phyloP scores from a whole-genome alignment of 2,888 invertebrate species.

The Meloe dianella region DNA sequence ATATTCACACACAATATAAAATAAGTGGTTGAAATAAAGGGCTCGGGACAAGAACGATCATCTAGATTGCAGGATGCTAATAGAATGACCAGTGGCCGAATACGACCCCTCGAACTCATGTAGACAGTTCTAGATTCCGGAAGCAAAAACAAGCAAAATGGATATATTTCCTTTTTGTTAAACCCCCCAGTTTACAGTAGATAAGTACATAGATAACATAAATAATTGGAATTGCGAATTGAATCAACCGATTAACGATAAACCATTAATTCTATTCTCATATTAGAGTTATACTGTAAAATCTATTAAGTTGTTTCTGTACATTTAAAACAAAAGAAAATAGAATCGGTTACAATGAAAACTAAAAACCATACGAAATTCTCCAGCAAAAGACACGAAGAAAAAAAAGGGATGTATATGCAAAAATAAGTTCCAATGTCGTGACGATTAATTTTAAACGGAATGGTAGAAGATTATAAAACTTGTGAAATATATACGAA shows the following conservation, averaged over 20 bases:
- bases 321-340: background rate
- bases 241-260: conserved; percentile 54
- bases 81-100: conserved; percentile 60
- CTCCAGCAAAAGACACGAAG: background rate
- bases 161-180: conserved; percentile 61
- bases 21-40: conserved; percentile 55
- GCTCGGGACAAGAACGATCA: conserved; percentile 58
- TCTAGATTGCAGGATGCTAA: conserved; percentile 62
- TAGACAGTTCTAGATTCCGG: conserved; percentile 49
- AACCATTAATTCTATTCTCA: conserved; percentile 32
- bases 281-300: background rate
- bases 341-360: background rate
- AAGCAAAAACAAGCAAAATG: conserved; percentile 60
- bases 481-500: conserved; percentile 47
- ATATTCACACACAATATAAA: conserved; percentile 49
- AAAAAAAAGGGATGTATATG: background rate
- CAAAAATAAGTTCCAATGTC: background rate
- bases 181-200: conserved; percentile 47
- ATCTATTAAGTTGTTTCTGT: background rate
- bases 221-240: conserved; percentile 54
- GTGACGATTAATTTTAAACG: conserved; percentile 37
- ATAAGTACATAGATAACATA: conserved; percentile 52
- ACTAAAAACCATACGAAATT: background rate
- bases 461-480: conserved; percentile 38
- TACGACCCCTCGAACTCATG: conserved; percentile 43